Conservation (phyloP, 1,140 invertebrate genomes). For the Scaptomyza pallida region DNA sequence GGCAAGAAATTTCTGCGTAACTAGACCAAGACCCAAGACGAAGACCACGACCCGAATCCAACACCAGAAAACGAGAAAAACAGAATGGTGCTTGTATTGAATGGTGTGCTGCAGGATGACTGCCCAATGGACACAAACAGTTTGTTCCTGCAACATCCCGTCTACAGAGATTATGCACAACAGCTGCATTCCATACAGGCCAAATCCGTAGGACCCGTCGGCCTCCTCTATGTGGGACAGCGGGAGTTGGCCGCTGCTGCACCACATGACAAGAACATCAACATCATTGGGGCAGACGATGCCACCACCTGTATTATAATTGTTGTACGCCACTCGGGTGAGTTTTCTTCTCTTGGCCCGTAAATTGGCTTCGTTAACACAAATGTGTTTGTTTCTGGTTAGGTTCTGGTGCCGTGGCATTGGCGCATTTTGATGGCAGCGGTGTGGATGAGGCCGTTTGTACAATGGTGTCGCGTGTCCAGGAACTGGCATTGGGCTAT, state of each 20-base stretch:
- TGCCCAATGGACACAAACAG: conserved; percentile 91
- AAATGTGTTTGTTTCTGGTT: conserved; percentile 46
- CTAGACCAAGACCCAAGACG: not conserved
- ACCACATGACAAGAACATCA: conserved; percentile 96
- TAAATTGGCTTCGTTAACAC: conserved; percentile 64
- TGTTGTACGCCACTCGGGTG: conserved; percentile 95
- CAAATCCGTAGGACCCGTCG: conserved; percentile 89
- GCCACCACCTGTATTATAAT: conserved; percentile 96
- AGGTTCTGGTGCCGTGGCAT: conserved; percentile 94
- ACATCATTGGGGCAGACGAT: conserved; percentile 96
- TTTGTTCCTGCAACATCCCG: conserved; percentile 91
- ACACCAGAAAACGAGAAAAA: not conserved
- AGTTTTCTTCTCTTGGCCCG: conserved; percentile 67
- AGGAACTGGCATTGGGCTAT: conserved; percentile 92
- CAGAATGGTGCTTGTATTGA: conserved; percentile 93
- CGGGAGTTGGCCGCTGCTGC: conserved; percentile 95
- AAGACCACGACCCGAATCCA: not conserved
- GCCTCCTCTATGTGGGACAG: conserved; percentile 94
- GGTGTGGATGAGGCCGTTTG: conserved; percentile 92
- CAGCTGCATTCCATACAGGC: conserved; percentile 90
- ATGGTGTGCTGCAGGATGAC: conserved; percentile 93
- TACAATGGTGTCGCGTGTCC: conserved; percentile 91
- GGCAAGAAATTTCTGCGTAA: conserved; percentile 2
- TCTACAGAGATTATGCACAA: conserved; percentile 92
- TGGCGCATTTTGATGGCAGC: conserved; percentile 95